Conservation (phyloP, 2,113 vertebrate species). For the Xenopus borealis region DNA sequence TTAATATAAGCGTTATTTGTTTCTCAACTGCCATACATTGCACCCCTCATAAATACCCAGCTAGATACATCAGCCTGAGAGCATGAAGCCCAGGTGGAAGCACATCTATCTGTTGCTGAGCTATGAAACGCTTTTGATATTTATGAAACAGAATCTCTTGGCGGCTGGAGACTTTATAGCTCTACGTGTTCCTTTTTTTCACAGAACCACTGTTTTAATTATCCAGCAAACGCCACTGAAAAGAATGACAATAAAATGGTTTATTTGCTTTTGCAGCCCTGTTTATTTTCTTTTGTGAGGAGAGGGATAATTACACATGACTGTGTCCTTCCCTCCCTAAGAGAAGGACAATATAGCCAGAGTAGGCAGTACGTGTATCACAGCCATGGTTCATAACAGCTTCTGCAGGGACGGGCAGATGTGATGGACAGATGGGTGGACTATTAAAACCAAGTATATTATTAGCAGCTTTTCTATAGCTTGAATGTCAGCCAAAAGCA, state of each 20-base stretch:
- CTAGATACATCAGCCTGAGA: too few species aligned
- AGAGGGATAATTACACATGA: conserved; percentile 31
- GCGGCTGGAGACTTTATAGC: conserved; percentile 19
- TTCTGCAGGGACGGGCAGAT: conserved; percentile 53
- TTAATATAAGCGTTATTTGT: too few species aligned
- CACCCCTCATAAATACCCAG: too few species aligned
- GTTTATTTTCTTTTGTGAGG: conserved; percentile 31
- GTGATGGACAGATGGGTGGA: conserved; percentile 57
- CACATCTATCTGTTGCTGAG: conserved; percentile 32
- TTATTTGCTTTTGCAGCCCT: conserved; percentile 24
- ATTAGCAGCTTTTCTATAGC: conserved; percentile 57
- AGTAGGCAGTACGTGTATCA: conserved; percentile 48
- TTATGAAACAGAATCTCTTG: conserved; percentile 6
- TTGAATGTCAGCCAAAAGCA: conserved; percentile 57
- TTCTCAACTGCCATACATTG: too few species aligned
- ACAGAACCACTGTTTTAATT: conserved; percentile 23
- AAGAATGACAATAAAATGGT: conserved; percentile 23
- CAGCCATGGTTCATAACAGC: conserved; percentile 48
- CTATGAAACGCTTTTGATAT: conserved; percentile 10
- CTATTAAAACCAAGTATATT: conserved; percentile 54
- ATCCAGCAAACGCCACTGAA: conserved; percentile 10
- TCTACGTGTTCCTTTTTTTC: conserved; percentile 21
- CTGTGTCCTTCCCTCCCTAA: conserved; percentile 44
- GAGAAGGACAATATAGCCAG: conserved; percentile 28
- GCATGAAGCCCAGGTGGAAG: conserved; percentile 3